Conservation (phyloP, 2,113 vertebrate genomes). For the Neolamprologus fasciatus region DNA sequence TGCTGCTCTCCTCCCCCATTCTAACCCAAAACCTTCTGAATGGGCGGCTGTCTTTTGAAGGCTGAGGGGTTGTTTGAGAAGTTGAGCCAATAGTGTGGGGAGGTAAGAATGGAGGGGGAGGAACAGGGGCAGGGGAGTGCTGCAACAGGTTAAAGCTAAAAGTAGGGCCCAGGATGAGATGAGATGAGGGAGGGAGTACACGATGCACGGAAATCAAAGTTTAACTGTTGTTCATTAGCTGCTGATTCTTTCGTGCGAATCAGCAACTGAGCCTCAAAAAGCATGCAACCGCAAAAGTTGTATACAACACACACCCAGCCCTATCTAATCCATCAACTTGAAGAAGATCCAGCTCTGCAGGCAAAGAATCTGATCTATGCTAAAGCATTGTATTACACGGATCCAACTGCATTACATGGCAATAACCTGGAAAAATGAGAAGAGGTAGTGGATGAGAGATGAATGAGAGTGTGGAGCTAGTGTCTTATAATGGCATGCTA, state of each 20-base stretch:
- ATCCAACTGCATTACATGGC: constrained; percentile 14
- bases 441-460: neutral
- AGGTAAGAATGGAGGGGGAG: neutral
- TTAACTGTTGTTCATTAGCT: neutral
- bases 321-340: neutral
- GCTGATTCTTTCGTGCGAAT: neutral
- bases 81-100: neutral
- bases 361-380: neutral
- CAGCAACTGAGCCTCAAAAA: neutral
- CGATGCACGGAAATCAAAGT: neutral
- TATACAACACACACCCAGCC: neutral
- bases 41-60: constrained; percentile 60
- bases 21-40: constrained; percentile 36
- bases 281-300: neutral
- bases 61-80: constrained; percentile 47
- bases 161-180: neutral
- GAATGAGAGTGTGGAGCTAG: neutral
- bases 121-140: neutral
- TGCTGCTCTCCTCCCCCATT: neutral
- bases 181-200: neutral
- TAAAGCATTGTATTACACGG: neutral
- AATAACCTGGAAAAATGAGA: neutral
- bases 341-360: neutral
- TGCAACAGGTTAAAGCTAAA: constrained; percentile 25
- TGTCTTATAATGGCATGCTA: neutral